Percentiles rank a stretch among this genome's conserved stretches.
phyloP scores from a whole-genome alignment of 1,140 invertebrate genomes.

The Holcopasites calliopsidis region DNA sequence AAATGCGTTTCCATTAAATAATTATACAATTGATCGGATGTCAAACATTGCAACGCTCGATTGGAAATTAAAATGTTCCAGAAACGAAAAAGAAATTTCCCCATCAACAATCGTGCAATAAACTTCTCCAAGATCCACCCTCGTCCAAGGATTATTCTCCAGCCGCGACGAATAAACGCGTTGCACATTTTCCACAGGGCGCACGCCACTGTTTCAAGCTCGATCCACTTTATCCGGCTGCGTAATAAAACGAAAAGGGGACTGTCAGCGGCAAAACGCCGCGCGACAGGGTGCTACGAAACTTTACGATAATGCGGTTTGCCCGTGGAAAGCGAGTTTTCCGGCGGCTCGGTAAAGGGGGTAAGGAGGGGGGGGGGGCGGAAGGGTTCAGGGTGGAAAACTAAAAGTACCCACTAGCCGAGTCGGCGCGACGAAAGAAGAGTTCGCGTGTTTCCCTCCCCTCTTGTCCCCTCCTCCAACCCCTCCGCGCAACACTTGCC shows the following conservation, averaged over 20 bases:
- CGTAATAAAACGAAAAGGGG: conserved; percentile 38
- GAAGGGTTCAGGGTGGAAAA: conserved; percentile 49
- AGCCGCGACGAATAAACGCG: neutral
- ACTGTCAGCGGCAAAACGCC: conserved; percentile 32
- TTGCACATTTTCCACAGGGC: neutral
- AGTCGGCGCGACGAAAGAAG: conserved; percentile 50
- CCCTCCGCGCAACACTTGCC: conserved; percentile 40
- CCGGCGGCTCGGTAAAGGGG: too few species aligned
- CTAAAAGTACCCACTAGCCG: conserved; percentile 65
- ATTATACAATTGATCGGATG: too few species aligned
- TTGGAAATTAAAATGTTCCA: too few species aligned
- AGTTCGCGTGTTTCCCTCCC: neutral
- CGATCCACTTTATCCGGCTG: conserved; percentile 3
- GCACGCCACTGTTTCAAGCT: neutral
- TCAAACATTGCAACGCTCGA: too few species aligned
- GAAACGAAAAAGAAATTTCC: too few species aligned
- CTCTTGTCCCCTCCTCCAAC: neutral
- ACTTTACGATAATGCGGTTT: conserved; percentile 61
- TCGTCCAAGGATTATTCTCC: neutral
- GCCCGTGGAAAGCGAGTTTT: conserved; percentile 55
- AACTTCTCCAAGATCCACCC: neutral
- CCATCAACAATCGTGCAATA: too few species aligned
- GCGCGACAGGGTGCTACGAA: conserved; percentile 36
- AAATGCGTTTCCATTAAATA: too few species aligned
- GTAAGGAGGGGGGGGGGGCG: conserved; percentile 11